Evolutionary conservation across 2,113 vertebrate species (phyloP), one percentile per base, ranked within the genome.

Genomic region (Anhinga rufa): DNA sequence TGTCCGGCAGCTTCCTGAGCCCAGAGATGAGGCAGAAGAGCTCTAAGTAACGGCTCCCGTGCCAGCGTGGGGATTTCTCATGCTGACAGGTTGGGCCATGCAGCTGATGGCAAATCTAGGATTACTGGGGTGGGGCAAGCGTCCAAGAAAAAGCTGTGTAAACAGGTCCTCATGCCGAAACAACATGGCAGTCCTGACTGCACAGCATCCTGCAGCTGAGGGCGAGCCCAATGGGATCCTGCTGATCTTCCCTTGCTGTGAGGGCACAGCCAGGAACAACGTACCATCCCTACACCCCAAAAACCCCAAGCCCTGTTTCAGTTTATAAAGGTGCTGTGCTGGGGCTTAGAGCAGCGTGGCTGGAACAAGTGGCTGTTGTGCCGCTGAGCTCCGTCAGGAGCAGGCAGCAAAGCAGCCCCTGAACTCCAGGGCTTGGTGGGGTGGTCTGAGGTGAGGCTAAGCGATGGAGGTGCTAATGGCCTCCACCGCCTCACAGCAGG

Each of bases 141-240:
- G 18, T 20, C 57, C 61, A 32, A 57, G 15, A 31, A 40, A 31
- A 61, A 77, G 42, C 19, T 13, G 38, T 14, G 38, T 58, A 19
- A 78, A 10, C 16, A 21, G 13, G 44, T 36, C 31, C 44, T 55
- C 0, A 2, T 34, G 68, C 18, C 2, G 0, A 31, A 42, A 52
- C 19, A 81, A 26, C 26, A 46, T 1, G 1, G 11, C 20, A 9
- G 14, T 19, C n/a, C 51, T 15, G 51, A 42, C 46, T 7, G 16
- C 1, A 1, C n/a, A 57, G 32, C n/a, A 46, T 12, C 38, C 65
- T 38, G 38, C 18, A 6, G 66, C 36, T 7, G 7, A 10, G 13
- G 55, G 31, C 0, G 1, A 82, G 62, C 18, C 24, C 7, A 1
- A 0, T 0, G 1, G 29, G 14, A 7, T 57, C 28, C 24, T 3